Conservation (phyloP, 2,113 vertebrate species). For the Pelmatolapia mariae region DNA sequence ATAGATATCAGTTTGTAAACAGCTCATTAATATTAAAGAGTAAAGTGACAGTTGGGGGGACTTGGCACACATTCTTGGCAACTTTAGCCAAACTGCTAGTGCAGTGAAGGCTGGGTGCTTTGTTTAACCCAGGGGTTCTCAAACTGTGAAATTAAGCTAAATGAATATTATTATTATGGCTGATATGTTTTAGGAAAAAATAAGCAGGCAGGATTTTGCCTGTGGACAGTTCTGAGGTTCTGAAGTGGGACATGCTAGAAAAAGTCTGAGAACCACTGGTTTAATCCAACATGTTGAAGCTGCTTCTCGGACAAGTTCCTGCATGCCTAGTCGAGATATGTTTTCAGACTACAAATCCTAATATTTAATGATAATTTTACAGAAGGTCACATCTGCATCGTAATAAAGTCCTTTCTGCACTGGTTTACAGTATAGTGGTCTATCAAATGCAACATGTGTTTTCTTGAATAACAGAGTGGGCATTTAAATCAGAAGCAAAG, state of each 20-base stretch:
- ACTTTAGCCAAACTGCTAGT: conserved; percentile 26
- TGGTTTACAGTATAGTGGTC: background rate
- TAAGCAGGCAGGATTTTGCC: background rate
- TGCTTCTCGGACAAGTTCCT: conserved; percentile 10
- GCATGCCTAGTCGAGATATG: background rate
- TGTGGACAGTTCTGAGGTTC: background rate
- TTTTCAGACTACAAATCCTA: background rate
- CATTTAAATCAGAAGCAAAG: background rate
- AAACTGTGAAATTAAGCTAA: background rate
- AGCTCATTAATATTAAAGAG: conserved; percentile 67
- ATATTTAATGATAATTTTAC: background rate
- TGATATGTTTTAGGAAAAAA: background rate
- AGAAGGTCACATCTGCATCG: background rate
- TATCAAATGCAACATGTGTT: background rate
- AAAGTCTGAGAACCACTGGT: background rate
- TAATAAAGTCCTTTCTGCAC: background rate
- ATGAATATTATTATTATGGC: background rate
- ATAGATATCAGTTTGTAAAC: conserved; percentile 34
- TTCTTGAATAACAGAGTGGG: background rate
- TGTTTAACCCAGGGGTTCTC: conserved; percentile 14
- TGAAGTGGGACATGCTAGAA: background rate
- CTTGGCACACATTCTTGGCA: conserved; percentile 47
- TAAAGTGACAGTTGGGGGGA: conserved; percentile 65
- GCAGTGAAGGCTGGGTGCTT: conserved; percentile 37
- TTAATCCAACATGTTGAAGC: conserved; percentile 40